A percentile compares a stretch with the other conserved stretches of the same genome.
phyloP scores from a whole-genome alignment of 2,113 vertebrate genomes.

The Trinectes maculatus region DNA sequence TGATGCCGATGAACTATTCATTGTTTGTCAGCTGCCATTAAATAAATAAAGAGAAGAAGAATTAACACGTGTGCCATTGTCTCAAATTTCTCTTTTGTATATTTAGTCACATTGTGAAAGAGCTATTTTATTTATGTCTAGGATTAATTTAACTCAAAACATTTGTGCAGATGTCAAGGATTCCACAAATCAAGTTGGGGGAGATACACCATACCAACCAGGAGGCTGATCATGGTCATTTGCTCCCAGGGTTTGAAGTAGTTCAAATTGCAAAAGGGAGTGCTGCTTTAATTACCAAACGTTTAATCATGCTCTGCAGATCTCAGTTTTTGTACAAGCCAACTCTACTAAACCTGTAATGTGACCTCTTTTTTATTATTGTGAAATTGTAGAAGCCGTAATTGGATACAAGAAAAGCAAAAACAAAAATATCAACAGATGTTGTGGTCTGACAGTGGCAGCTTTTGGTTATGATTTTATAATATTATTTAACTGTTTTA shows the following conservation, averaged over 20 bases:
- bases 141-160: too few relatives aligned
- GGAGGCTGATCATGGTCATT: background rate
- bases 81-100: too few relatives aligned
- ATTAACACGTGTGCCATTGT: too few relatives aligned
- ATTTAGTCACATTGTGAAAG: too few relatives aligned
- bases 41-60: too few relatives aligned
- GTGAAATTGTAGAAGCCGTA: background rate
- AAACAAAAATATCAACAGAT: background rate
- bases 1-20: too few relatives aligned
- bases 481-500: too few relatives aligned
- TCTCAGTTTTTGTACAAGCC: background rate
- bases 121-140: too few relatives aligned
- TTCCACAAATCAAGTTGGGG: background rate
- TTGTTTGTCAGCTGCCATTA: too few relatives aligned
- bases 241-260: too few relatives aligned
- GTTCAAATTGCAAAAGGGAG: background rate
- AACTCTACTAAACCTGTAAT: background rate
- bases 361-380: background rate
- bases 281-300: background rate
- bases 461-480: too few relatives aligned
- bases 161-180: background rate
- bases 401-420: background rate
- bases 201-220: slow-evolving; percentile 1
- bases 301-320: background rate
- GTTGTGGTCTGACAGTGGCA: too few relatives aligned